Evolutionary conservation across 53 echinoderm and acorn worm genomes (phyloP).

Genomic region (Henricia sp.): DNA sequence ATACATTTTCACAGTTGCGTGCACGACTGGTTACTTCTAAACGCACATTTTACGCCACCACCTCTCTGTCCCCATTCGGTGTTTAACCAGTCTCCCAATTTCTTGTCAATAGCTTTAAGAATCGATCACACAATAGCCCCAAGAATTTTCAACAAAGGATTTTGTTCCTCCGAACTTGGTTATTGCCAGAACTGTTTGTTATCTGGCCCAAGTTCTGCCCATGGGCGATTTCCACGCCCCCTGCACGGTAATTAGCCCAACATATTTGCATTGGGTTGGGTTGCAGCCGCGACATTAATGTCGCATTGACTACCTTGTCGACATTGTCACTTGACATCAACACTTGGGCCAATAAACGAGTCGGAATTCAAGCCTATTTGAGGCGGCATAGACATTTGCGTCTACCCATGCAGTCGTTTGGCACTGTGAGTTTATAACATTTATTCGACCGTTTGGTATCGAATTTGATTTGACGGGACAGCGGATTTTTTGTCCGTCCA

Average conservation of each 20-base stretch:
- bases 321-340: not conserved
- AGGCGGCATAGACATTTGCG: too few relatives aligned
- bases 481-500: too few relatives aligned
- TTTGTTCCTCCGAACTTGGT: constrained; percentile 34
- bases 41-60: constrained; percentile 26
- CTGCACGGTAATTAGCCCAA: too few relatives aligned
- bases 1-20: constrained; percentile 14
- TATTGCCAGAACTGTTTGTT: constrained; percentile 8
- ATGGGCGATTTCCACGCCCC: too few relatives aligned
- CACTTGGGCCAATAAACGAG: not conserved
- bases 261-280: too few relatives aligned
- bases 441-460: too few relatives aligned
- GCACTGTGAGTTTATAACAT: too few relatives aligned
- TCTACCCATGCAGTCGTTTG: too few relatives aligned
- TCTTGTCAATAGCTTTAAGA: constrained; percentile 14
- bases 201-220: not conserved
- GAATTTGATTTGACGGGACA: too few relatives aligned
- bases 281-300: too few relatives aligned
- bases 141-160: not conserved
- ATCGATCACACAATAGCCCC: constrained; percentile 6
- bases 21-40: constrained; percentile 44
- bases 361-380: too few relatives aligned
- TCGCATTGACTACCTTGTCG: too few relatives aligned
- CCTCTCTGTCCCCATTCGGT: not conserved
- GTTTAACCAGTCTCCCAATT: not conserved